Conservation (phyloP, 2,113 vertebrate genomes). For the Triplophysa dalaica region DNA sequence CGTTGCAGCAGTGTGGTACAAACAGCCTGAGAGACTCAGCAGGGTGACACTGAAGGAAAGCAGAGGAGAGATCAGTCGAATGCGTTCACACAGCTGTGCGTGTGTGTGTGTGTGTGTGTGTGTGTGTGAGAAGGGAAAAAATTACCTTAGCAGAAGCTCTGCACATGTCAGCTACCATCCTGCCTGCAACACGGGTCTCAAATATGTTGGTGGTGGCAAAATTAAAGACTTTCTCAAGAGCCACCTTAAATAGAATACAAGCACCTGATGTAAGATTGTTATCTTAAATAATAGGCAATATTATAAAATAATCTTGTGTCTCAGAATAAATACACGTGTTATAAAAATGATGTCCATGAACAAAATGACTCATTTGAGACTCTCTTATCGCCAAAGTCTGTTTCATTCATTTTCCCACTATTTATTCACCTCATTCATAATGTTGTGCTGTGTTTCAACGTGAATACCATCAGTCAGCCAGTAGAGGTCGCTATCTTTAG, state of each 20-base stretch:
- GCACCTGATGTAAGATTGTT: background rate
- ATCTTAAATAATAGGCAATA: background rate
- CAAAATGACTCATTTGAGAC: accelerated
- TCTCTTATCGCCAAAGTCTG: too few relatives aligned
- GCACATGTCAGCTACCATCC: slow-evolving; percentile 98
- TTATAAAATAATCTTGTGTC: background rate
- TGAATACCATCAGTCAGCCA: too few relatives aligned
- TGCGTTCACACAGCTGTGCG: background rate
- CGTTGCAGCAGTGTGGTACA: slow-evolving; percentile 92
- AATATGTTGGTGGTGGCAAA: slow-evolving; percentile 97
- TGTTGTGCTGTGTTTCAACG: too few relatives aligned
- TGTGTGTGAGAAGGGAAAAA: background rate
- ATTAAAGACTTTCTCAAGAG: slow-evolving; percentile 95
- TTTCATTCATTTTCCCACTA: too few relatives aligned
- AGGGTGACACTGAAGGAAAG: slow-evolving; percentile 83
- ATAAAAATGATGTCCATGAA: too few relatives aligned
- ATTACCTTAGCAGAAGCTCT: slow-evolving; percentile 81
- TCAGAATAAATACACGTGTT: background rate
- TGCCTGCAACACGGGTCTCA: slow-evolving; percentile 94
- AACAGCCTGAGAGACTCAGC: slow-evolving; percentile 91
- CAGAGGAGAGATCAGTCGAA: background rate
- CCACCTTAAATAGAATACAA: slow-evolving; percentile 75
- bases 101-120: background rate
- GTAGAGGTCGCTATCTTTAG: too few relatives aligned
- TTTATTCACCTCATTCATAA: too few relatives aligned